These are phyloP conservation scores for Cuculus canorus DNA, from an alignment of 2,797 vertebrate species.

Conservation along the genomic window DNA sequence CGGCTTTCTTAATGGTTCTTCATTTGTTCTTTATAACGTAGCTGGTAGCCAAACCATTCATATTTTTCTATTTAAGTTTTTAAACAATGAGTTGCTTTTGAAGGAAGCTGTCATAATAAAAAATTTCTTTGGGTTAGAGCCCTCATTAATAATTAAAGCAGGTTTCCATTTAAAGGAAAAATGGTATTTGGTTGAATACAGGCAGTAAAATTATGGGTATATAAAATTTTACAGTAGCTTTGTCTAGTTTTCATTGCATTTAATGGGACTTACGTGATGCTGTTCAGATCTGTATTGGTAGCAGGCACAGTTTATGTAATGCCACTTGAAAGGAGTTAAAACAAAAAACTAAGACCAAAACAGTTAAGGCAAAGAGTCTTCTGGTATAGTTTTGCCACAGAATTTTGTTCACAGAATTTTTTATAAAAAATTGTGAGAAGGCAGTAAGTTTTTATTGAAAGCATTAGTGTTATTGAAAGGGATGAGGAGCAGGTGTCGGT, in stretches of 20 bases:
- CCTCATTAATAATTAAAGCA: slow-evolving; percentile 37
- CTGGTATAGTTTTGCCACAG: background rate
- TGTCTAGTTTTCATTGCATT: slow-evolving; percentile 40
- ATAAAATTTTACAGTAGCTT: slow-evolving; percentile 56
- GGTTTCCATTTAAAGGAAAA: slow-evolving; percentile 33
- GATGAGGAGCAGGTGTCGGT: background rate
- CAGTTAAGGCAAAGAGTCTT: background rate
- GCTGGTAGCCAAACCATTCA: slow-evolving; percentile 3
- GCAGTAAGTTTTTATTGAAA: background rate
- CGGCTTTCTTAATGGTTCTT: slow-evolving; percentile 8
- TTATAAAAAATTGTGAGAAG: background rate
- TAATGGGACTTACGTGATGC: background rate
- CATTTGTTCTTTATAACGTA: background rate
- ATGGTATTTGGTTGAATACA: slow-evolving; percentile 3
- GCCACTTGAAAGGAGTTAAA: background rate
- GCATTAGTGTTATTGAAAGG: background rate
- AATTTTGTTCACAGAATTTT: background rate
- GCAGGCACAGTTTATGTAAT: background rate
- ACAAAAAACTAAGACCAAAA: background rate
- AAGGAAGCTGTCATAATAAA: background rate
- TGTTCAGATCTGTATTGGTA: background rate
- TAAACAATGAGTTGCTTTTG: slow-evolving; percentile 40
- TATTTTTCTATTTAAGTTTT: slow-evolving; percentile 33
- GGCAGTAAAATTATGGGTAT: slow-evolving; percentile 24
- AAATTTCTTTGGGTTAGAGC: slow-evolving; percentile 11